Conservation (phyloP, 37 sponge, comb jelly and placozoan species). For the Tethya wilhelma region DNA sequence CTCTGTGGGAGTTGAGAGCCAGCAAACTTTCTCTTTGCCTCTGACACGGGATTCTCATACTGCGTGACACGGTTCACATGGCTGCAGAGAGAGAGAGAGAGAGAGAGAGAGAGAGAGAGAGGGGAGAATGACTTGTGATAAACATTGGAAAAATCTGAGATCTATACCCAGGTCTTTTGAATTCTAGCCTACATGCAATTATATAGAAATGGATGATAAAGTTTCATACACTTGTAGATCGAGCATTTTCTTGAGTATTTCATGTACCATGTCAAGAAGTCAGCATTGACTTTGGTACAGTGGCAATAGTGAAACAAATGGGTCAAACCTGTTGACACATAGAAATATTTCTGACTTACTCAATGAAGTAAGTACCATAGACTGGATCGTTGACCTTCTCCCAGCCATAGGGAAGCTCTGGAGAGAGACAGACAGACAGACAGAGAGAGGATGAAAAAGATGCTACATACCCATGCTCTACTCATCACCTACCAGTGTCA, state of each 20-base stretch:
- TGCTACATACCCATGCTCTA: background rate
- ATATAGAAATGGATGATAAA: no score
- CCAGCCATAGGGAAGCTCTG: constrained; percentile 98
- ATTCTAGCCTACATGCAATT: no score
- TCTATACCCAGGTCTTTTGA: background rate
- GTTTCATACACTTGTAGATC: no score
- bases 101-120: constrained; percentile 5
- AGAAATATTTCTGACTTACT: constrained; percentile 71
- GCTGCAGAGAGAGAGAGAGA: no score
- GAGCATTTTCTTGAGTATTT: no score
- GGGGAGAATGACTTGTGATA: background rate
- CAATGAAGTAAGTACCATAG: constrained; percentile 92
- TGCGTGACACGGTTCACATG: constrained; percentile 83
- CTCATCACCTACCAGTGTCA: constrained; percentile 77
- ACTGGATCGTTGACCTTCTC: constrained; percentile 88
- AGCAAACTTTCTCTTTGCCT: constrained; percentile 63
- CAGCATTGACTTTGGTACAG: no score
- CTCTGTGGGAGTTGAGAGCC: constrained; percentile 64
- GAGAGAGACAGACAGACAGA: constrained; percentile 7
- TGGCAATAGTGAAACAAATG: no score
- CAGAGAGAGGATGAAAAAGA: background rate
- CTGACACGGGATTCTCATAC: constrained; percentile 85
- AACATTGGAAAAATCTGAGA: no score
- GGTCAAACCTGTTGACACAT: background rate
- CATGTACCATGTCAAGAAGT: no score